Evolutionary conservation across 2,113 vertebrate species (phyloP).

Genomic region (Ondatra zibethicus): DNA sequence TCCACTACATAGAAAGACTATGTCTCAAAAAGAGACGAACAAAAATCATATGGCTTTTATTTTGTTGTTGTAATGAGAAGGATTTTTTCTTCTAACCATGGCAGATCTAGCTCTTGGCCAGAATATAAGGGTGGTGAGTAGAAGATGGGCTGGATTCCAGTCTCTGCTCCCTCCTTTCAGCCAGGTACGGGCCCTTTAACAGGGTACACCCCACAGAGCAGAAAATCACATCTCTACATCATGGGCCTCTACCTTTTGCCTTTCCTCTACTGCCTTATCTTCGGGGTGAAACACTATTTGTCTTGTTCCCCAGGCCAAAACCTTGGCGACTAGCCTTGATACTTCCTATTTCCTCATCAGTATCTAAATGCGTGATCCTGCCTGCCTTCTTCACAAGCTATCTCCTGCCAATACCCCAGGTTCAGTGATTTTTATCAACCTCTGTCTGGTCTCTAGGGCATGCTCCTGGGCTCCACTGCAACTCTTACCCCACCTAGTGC

Average conservation of each 20-base stretch:
- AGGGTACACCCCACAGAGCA: too few relatives aligned
- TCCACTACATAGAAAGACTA: background rate
- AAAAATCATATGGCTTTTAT: background rate
- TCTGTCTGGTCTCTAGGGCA: background rate
- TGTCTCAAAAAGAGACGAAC: background rate
- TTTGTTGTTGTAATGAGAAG: background rate
- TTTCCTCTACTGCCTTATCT: background rate
- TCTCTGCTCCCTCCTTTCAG: background rate
- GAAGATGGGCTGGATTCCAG: background rate
- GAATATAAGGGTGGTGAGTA: background rate
- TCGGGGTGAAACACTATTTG: background rate
- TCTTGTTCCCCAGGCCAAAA: slow-evolving; percentile 5
- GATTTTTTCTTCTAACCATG: background rate
- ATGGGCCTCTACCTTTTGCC: too few relatives aligned
- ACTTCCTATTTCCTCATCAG: background rate
- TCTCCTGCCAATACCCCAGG: background rate
- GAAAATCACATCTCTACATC: background rate
- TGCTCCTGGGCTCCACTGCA: background rate
- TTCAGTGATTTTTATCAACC: background rate
- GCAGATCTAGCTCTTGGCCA: background rate
- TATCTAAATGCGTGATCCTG: background rate
- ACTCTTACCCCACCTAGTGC: background rate
- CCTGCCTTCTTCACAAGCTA: too few relatives aligned
- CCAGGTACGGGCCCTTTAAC: background rate
- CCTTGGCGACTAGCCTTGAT: background rate